phyloP scores from a whole-genome alignment of 2,888 invertebrate species.

The Creontiades dilutus region DNA sequence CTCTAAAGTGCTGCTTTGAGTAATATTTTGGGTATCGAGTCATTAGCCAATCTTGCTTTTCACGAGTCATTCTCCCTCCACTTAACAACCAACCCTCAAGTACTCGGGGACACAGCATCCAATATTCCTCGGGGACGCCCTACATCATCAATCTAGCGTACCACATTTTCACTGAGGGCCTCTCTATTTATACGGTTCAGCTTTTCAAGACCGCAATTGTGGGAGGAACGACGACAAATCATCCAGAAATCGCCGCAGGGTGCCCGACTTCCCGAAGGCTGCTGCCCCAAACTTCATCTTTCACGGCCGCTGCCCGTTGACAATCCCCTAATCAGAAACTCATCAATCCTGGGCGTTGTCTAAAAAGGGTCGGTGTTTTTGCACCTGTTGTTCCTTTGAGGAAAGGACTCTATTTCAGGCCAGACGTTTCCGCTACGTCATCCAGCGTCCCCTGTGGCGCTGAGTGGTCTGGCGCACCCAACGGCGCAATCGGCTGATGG shows the following conservation, averaged over 20 bases:
- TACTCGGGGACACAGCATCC: background rate
- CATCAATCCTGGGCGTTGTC: conserved; percentile 66
- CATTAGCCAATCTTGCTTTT: background rate
- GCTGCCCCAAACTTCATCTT: conserved; percentile 53
- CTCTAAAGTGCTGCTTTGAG: no score
- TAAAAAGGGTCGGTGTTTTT: conserved; percentile 61
- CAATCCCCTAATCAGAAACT: conserved; percentile 68
- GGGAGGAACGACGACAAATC: conserved; percentile 56
- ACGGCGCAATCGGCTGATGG: background rate
- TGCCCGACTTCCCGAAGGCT: conserved; percentile 33
- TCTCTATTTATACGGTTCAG: background rate
- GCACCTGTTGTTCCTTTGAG: conserved; percentile 64
- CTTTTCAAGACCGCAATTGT: conserved; percentile 43
- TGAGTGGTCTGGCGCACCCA: conserved; percentile 25
- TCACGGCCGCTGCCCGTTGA: conserved; percentile 57
- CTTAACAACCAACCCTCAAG: background rate
- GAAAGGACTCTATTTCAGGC: conserved; percentile 57
- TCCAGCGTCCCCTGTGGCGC: background rate
- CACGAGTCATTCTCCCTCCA: background rate
- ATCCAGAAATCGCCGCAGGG: conserved; percentile 45
- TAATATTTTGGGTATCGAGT: no score
- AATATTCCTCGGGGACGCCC: conserved; percentile 18
- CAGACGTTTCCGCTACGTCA: conserved; percentile 54
- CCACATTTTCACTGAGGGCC: background rate
- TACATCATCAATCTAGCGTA: conserved; percentile 38